A percentile compares a stretch with the other conserved stretches of the same genome.
Conservation (phyloP, 2,113 vertebrate genomes). For the Thalassoma bifasciatum region DNA sequence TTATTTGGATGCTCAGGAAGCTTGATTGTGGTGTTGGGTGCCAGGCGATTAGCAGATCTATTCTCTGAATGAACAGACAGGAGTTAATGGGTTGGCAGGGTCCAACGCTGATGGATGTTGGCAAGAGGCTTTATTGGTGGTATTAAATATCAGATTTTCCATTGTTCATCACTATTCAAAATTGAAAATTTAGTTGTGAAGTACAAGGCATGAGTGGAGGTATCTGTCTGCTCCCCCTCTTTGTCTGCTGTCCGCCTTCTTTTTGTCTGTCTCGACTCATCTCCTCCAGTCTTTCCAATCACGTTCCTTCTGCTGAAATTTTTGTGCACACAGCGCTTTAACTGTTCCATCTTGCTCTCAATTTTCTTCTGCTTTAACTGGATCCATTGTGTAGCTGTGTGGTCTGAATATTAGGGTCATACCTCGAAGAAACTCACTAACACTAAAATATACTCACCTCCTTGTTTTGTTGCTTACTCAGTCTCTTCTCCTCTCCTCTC, state of each 20-base stretch:
- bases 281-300: conserved; percentile 34
- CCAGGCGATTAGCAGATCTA: background rate
- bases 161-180: conserved; percentile 6
- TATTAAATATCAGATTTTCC: conserved; percentile 6
- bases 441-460: background rate
- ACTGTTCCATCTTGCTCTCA: conserved; percentile 22
- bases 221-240: conserved; percentile 1
- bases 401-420: conserved; percentile 14
- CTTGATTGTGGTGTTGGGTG: conserved; percentile 1
- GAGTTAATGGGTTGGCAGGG: conserved; percentile 14
- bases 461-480: conserved; percentile 32
- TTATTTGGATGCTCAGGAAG: conserved; percentile 2
- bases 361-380: background rate
- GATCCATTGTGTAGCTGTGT: conserved; percentile 9
- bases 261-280: conserved; percentile 35
- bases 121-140: conserved; percentile 6
- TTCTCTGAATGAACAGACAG: conserved; percentile 12
- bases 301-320: conserved; percentile 21
- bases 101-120: background rate
- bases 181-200: background rate
- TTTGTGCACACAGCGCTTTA: conserved; percentile 28
- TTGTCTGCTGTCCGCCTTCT: conserved; percentile 13
- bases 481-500: conserved; percentile 5
- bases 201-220: background rate
- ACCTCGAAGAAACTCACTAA: conserved; percentile 6